Conservation (phyloP, 2,888 invertebrate genomes). For the Acronicta leporina region DNA sequence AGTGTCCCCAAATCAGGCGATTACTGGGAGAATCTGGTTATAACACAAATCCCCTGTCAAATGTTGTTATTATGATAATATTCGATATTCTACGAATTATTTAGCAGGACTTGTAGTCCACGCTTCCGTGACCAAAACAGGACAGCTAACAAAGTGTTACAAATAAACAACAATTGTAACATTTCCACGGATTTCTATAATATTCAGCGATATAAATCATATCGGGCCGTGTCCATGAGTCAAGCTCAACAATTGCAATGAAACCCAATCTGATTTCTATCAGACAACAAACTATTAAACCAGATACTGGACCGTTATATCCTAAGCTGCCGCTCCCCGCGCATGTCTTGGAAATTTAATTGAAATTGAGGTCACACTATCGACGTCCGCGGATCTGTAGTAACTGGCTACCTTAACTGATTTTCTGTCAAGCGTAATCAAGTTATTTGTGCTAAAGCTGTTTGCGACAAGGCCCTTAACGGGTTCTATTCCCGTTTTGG, state of each 20-base stretch:
- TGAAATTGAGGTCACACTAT: conserved; percentile 40
- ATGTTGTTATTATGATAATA: not conserved
- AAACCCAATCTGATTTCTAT: conserved; percentile 66
- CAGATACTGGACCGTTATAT: conserved; percentile 31
- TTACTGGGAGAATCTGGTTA: not conserved
- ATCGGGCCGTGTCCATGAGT: conserved; percentile 37
- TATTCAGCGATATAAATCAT: conserved; percentile 48
- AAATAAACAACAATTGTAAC: conserved; percentile 40
- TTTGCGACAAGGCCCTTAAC: conserved; percentile 60
- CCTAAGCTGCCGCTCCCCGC: conserved; percentile 4
- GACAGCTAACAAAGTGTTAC: conserved; percentile 24
- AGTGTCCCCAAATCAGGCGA: not conserved
- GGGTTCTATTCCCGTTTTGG: conserved; percentile 58
- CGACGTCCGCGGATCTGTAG: conserved; percentile 29
- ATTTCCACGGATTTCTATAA: conserved; percentile 34
- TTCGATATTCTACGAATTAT: not conserved
- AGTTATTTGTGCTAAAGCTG: conserved; percentile 62
- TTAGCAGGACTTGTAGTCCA: not conserved
- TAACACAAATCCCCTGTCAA: not conserved
- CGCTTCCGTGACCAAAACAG: conserved; percentile 14
- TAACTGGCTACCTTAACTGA: conserved; percentile 58
- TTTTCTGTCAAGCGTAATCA: conserved; percentile 65
- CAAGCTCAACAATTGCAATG: conserved; percentile 58
- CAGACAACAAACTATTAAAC: conserved; percentile 56
- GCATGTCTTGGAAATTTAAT: conserved; percentile 20